Evolutionary conservation across 2,888 invertebrate species (phyloP).

Genomic region (Asteroscopus sphinx): DNA sequence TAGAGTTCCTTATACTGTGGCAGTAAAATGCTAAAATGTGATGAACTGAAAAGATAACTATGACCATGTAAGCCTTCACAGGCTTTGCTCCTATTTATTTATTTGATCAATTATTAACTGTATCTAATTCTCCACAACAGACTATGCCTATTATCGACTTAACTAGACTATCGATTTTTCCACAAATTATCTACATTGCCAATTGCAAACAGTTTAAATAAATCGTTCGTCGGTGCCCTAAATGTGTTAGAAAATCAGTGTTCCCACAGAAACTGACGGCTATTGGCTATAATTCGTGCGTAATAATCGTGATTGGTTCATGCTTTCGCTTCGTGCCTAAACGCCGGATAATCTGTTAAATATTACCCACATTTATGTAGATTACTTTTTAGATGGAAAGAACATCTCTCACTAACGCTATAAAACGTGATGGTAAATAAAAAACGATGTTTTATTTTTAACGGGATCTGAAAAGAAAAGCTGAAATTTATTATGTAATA

Average conservation of each 20-base stretch:
- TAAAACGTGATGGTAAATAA: slow-evolving; percentile 19
- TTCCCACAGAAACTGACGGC: slow-evolving; percentile 60
- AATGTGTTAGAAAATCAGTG: slow-evolving; percentile 55
- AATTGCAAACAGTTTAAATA: too few relatives aligned
- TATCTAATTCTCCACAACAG: too few relatives aligned
- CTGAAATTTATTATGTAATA: slow-evolving; percentile 2
- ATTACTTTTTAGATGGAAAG: slow-evolving; percentile 35
- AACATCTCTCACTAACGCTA: slow-evolving; percentile 19
- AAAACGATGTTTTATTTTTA: slow-evolving; percentile 4
- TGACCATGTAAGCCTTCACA: too few relatives aligned
- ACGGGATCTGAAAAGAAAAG: background rate
- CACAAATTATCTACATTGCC: too few relatives aligned
- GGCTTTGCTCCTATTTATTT: too few relatives aligned
- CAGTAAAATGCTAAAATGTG: too few relatives aligned
- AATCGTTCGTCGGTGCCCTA: too few relatives aligned
- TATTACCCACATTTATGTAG: slow-evolving; percentile 49
- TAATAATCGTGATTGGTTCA: slow-evolving; percentile 68
- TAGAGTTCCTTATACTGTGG: too few relatives aligned
- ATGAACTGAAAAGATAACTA: too few relatives aligned
- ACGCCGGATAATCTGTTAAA: slow-evolving; percentile 57
- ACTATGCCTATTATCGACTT: too few relatives aligned
- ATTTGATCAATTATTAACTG: too few relatives aligned
- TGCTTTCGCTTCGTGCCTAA: slow-evolving; percentile 65
- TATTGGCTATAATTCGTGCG: slow-evolving; percentile 67
- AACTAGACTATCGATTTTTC: too few relatives aligned